A percentile compares a stretch with the other conserved stretches of the same genome.
Conservation (phyloP, 1,140 invertebrate genomes). For the Eriosoma lanigerum region DNA sequence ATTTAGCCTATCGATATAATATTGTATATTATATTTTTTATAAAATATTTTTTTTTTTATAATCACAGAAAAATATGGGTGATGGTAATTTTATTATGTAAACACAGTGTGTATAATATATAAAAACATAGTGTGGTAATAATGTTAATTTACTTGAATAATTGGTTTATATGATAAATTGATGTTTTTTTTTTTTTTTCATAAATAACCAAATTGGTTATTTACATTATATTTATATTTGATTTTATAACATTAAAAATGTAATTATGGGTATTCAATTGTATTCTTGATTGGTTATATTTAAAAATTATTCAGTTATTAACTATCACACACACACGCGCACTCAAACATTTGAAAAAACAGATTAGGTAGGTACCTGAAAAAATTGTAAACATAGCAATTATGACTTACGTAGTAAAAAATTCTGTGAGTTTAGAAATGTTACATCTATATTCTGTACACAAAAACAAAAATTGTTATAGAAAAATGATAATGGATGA, state of each 20-base stretch:
- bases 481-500: too few species aligned
- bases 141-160: constrained; percentile 50
- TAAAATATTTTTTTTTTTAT: constrained; percentile 40
- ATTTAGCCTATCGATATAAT: constrained; percentile 36
- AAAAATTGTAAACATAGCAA: too few species aligned
- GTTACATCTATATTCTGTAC: background rate
- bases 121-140: constrained; percentile 30
- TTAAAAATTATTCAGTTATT: constrained; percentile 23
- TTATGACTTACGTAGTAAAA: too few species aligned
- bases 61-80: constrained; percentile 48
- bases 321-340: too few species aligned
- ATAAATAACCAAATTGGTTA: constrained; percentile 37
- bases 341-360: too few species aligned
- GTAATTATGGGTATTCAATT: constrained; percentile 39
- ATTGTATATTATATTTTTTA: constrained; percentile 49
- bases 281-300: constrained; percentile 35
- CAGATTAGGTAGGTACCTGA: too few species aligned
- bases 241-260: constrained; percentile 1
- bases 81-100: constrained; percentile 49
- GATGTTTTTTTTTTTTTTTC: constrained; percentile 41
- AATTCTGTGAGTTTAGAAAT: background rate
- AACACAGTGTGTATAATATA: constrained; percentile 45
- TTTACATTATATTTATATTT: too few species aligned
- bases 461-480: background rate
- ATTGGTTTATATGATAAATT: constrained; percentile 43